Evolutionary conservation across 2,113 vertebrate genomes (phyloP), one percentile per base, ranked within the genome.

Genomic region (Variabilichromis moorii): DNA sequence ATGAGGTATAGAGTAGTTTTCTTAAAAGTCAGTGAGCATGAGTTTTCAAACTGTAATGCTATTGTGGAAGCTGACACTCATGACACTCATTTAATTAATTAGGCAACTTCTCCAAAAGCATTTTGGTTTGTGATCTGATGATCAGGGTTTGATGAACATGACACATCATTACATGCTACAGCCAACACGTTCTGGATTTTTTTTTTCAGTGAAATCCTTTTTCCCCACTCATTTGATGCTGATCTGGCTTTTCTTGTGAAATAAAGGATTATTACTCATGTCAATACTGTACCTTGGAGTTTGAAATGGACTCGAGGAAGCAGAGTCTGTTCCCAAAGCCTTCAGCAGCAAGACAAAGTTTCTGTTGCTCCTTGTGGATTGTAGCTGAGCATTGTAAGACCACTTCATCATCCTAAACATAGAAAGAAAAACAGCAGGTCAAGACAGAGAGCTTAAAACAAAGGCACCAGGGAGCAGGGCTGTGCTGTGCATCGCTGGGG

Each of bases 291-390:
- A 99, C 98, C 98, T 99, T 99, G 61, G 98, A 98, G 96, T 99
- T 99, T 19, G 98, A 99, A 31, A 98, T 98, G 55, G 98, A 99
- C 93, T 99, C 98, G 81, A 99, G 96, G 95, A 99, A 99, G 93
- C 98, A 99, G 82, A 99, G 98, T 90, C 98, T 96, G 96, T 99
- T 99, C 91, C 98, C 98, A 76, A 99, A 99, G 83, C 98, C 98
- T 95, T 99, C 98, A 5, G 98, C 98, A 54, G 98, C 98, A 91
- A 99, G 94, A 86, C 98, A 99, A 9, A 99, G 89, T 61, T 99
- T 99, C 95, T 98, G 98, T 81, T 99, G 98, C 80, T 99, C 98
- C 89, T 98, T 99, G 57, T 98, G 97, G 90, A 99, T 89, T 1
- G 97, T 98, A 17, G 98, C 97, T 1, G 98, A 97, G 84, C 98